Evolutionary conservation across 2,888 invertebrate genomes (phyloP).

Genomic region (Leptarthrus brevirostris): DNA sequence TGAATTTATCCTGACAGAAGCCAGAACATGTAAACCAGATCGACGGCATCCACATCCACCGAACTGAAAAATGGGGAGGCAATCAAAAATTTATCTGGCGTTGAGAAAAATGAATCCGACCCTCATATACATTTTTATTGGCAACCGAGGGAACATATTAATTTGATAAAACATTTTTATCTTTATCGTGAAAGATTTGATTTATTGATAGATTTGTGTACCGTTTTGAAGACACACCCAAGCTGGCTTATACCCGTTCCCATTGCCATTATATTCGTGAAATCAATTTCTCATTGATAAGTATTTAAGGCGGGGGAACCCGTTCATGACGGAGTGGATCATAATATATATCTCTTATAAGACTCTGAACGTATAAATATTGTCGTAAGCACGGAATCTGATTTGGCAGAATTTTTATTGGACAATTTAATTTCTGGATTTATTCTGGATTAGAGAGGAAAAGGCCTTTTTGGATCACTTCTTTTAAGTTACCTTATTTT

Average conservation of each 20-base stretch:
- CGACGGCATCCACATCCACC: neutral
- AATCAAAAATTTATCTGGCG: neutral
- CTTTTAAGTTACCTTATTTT: no score
- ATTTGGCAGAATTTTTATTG: no score
- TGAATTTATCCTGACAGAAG: neutral
- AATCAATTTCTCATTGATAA: neutral
- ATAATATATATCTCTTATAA: no score
- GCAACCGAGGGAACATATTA: neutral
- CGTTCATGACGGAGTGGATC: neutral
- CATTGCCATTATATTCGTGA: neutral
- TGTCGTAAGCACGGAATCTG: no score
- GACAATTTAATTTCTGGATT: no score
- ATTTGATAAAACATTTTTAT: slow-evolving; percentile 5
- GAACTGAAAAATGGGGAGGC: no score
- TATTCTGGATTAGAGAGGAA: no score
- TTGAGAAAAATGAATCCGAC: neutral
- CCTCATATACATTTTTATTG: neutral
- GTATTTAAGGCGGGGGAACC: neutral
- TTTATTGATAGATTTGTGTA: neutral
- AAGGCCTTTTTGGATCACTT: no score
- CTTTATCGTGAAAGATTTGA: slow-evolving; percentile 3
- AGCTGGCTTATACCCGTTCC: neutral
- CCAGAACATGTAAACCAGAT: neutral
- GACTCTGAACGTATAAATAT: no score
- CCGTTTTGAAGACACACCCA: neutral